Conservation (phyloP, 2,797 vertebrate genomes). For the Fundulus diaphanus region DNA sequence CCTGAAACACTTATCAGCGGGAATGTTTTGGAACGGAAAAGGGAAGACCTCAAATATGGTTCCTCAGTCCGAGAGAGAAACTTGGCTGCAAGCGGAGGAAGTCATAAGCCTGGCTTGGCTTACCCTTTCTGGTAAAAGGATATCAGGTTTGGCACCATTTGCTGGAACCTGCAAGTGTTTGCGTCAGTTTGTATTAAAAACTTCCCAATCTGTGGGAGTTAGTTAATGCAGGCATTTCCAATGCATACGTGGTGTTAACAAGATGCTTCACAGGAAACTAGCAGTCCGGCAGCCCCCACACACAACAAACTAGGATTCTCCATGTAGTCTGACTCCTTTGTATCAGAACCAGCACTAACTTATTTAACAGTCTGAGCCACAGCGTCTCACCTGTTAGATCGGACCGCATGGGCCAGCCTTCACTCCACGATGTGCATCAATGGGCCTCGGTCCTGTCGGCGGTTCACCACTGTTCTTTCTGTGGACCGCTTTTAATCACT, state of each 20-base stretch:
- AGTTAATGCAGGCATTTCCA: neutral
- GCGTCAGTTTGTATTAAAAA: neutral
- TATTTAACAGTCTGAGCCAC: no score
- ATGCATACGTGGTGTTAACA: neutral
- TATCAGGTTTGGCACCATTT: neutral
- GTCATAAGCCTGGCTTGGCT: neutral
- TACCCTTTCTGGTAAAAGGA: neutral
- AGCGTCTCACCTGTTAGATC: no score
- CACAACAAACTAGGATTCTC: neutral
- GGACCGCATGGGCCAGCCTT: no score
- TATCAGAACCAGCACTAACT: neutral
- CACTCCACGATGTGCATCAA: no score
- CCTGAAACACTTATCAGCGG: slow-evolving; percentile 32
- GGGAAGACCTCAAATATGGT: slow-evolving; percentile 49
- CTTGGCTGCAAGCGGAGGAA: neutral
- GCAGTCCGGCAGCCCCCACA: neutral
- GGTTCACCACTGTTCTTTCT: no score
- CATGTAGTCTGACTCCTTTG: neutral
- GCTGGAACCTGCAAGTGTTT: neutral
- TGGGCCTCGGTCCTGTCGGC: no score
- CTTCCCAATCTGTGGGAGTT: neutral
- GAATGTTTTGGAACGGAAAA: slow-evolving; percentile 37
- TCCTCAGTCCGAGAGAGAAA: slow-evolving; percentile 22
- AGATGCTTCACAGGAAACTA: neutral
- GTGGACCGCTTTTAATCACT: no score